These are phyloP conservation scores for Xestia c-nigrum DNA, from an alignment of 2,888 invertebrate species.

Conservation along the genomic window DNA sequence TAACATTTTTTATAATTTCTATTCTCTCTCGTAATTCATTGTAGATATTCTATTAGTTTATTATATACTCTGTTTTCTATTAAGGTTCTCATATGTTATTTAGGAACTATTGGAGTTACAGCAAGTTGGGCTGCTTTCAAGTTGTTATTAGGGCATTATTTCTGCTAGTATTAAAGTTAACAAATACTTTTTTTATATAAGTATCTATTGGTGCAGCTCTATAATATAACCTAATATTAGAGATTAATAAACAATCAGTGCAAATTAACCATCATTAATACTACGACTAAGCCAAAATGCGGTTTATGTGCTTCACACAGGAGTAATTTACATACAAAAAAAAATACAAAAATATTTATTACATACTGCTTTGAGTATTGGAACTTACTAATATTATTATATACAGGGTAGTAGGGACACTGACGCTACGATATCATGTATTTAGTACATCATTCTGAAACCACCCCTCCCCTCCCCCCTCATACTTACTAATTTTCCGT, in stretches of 20 bases:
- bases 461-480: too few species aligned
- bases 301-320: neutral
- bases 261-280: neutral
- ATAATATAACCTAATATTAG: neutral
- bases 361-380: neutral
- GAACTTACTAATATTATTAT: neutral
- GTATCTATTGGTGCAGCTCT: neutral
- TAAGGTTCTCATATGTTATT: constrained; percentile 22
- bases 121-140: constrained; percentile 1
- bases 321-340: neutral
- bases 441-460: too few species aligned
- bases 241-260: neutral
- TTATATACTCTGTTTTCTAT: constrained; percentile 3
- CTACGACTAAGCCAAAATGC: neutral
- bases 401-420: too few species aligned
- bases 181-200: neutral
- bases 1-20: neutral
- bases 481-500: too few species aligned
- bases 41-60: constrained; percentile 1
- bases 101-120: constrained; percentile 48
- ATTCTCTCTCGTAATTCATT: constrained; percentile 14
- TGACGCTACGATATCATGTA: too few species aligned
- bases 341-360: too few species aligned
- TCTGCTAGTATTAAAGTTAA: neutral
- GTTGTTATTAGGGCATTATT: neutral